These are phyloP conservation scores for Genyomyrus donnyi DNA, from an alignment of 2,113 vertebrate genomes.

Conservation along the genomic window DNA sequence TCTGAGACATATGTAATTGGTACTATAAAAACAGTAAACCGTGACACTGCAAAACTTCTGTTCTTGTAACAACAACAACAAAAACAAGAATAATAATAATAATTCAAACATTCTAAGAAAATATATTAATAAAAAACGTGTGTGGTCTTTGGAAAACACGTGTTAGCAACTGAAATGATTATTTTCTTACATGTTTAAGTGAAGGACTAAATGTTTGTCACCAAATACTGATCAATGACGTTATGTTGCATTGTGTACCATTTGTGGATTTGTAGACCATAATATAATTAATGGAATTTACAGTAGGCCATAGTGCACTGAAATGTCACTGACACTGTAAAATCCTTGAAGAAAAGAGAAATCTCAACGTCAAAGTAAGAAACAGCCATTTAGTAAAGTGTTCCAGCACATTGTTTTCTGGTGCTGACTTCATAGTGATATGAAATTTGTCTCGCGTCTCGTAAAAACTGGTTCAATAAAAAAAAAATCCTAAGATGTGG, in stretches of 20 bases:
- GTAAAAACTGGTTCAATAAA: background rate
- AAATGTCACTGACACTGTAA: conserved; percentile 1
- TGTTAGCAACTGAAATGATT: background rate
- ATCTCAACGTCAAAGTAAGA: background rate
- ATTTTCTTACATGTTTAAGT: background rate
- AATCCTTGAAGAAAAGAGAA: background rate
- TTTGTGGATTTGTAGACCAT: background rate
- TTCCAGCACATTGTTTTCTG: background rate
- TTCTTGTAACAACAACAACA: background rate
- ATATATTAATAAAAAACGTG: background rate
- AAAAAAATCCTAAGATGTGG: background rate
- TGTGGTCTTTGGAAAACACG: background rate
- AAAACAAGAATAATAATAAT: background rate
- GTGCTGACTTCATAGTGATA: background rate
- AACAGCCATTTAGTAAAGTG: background rate
- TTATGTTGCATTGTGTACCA: background rate
- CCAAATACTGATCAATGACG: background rate
- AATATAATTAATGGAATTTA: conserved; percentile 16
- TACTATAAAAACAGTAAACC: background rate
- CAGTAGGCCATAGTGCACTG: background rate
- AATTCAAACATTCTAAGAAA: background rate
- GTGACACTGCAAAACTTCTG: background rate
- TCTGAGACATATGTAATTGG: background rate
- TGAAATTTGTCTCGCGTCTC: background rate
- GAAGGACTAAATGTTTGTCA: background rate